Percentiles rank a stretch among this genome's conserved stretches.
Evolutionary conservation across 1,140 invertebrate genomes (phyloP).

Genomic region (Oncopodura yosiiana): DNA sequence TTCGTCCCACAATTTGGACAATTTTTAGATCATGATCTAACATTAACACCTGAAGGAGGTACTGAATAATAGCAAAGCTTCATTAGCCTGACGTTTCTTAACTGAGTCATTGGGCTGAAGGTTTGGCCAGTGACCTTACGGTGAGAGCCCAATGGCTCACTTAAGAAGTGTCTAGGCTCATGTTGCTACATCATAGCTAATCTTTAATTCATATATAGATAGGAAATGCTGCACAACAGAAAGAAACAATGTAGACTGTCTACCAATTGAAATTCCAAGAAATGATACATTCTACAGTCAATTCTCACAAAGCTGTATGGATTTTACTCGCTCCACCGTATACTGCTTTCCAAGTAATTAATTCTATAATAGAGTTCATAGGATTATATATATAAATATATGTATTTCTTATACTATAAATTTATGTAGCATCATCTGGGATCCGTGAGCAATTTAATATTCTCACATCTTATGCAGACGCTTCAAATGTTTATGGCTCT

Average conservation of each 20-base stretch:
- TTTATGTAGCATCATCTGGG: slow-evolving; percentile 42
- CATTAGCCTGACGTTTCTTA: no score
- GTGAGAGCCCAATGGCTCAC: no score
- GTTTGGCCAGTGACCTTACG: no score
- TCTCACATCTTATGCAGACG: slow-evolving; percentile 90
- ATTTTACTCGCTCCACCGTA: slow-evolving; percentile 63
- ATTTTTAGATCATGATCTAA: slow-evolving; percentile 94
- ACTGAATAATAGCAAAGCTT: no score
- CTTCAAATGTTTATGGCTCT: slow-evolving; percentile 89
- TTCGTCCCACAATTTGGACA: slow-evolving; percentile 89
- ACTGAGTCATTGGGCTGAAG: no score
- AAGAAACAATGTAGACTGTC: slow-evolving; percentile 55
- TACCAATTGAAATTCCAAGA: slow-evolving; percentile 71
- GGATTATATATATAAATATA: background rate
- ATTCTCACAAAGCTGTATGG: slow-evolving; percentile 63
- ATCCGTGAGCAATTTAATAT: slow-evolving; percentile 93
- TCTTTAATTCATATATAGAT: slow-evolving; percentile 38
- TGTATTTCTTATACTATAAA: background rate
- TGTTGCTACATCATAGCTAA: no score
- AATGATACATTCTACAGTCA: slow-evolving; percentile 62
- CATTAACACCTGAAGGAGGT: slow-evolving; percentile 55
- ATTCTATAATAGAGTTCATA: background rate
- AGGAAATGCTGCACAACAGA: slow-evolving; percentile 48
- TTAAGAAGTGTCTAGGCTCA: no score
- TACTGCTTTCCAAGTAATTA: slow-evolving; percentile 33